Percentiles rank a stretch among this genome's conserved stretches.
These are phyloP conservation scores for Dynastes hyllus DNA, from an alignment of 2,888 invertebrate species.

Conservation along the genomic window DNA sequence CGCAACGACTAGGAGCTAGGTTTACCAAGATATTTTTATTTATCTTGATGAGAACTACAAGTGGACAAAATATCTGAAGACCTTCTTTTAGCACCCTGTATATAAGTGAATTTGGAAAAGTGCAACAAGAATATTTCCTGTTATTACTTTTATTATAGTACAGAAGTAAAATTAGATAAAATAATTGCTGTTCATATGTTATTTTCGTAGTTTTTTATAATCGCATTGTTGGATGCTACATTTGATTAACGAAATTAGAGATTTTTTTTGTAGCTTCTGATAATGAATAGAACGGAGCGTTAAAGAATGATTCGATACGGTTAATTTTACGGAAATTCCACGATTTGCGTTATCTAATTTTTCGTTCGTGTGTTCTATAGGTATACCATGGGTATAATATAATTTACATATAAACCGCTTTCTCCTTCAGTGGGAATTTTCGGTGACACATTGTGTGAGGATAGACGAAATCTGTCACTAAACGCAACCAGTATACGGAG, in stretches of 20 bases:
- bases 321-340: not conserved
- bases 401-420: constrained; percentile 2
- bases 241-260: not conserved
- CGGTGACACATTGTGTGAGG: constrained; percentile 12
- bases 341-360: constrained; percentile 11
- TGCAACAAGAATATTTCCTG: no score
- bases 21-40: no score
- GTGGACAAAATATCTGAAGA: no score
- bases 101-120: no score
- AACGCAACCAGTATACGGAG: not conserved
- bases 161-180: no score
- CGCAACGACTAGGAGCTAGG: no score
- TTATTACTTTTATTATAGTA: no score
- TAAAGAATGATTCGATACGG: not conserved
- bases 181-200: no score
- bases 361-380: not conserved
- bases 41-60: no score
- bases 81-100: no score
- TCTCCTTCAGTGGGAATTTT: constrained; percentile 28
- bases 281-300: not conserved
- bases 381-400: not conserved
- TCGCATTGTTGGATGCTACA: not conserved
- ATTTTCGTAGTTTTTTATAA: not conserved
- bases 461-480: not conserved
- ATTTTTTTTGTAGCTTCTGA: not conserved